Conservation (phyloP, 2,888 invertebrate species). For the Drosophila meridiana region DNA sequence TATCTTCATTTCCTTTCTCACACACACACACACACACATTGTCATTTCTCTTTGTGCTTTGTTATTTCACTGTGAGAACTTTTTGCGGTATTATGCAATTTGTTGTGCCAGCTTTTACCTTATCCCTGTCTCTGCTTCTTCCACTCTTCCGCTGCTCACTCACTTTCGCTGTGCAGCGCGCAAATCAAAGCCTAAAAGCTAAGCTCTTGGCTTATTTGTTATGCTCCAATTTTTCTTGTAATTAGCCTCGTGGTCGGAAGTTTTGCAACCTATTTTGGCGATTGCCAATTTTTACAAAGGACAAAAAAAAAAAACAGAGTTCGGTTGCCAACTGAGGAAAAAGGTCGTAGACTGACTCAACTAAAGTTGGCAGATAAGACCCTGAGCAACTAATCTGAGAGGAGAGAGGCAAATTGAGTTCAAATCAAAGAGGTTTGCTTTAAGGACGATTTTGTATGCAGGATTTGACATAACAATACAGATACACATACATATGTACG, state of each 20-base stretch:
- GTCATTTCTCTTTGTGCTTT: conserved; percentile 29
- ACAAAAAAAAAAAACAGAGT: conserved; percentile 1
- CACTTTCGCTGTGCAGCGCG: conserved; percentile 36
- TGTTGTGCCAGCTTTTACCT: conserved; percentile 23
- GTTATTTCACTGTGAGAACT: conserved; percentile 47
- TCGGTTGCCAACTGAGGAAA: too few relatives aligned
- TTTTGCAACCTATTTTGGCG: conserved; percentile 30
- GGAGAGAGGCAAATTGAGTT: too few relatives aligned
- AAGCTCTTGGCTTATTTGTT: conserved; percentile 43
- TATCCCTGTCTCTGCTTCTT: not conserved
- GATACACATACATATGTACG: too few relatives aligned
- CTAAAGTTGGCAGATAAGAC: too few relatives aligned
- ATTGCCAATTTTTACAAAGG: conserved; percentile 43
- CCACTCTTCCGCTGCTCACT: conserved; percentile 13
- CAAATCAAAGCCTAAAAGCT: conserved; percentile 31
- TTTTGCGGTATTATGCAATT: conserved; percentile 49
- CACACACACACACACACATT: conserved; percentile 7
- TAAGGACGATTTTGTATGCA: too few relatives aligned
- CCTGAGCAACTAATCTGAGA: too few relatives aligned
- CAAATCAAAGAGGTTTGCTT: too few relatives aligned
- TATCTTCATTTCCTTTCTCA: conserved; percentile 46
- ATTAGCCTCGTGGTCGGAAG: conserved; percentile 47
- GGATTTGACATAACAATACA: too few relatives aligned
- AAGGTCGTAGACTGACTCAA: too few relatives aligned
- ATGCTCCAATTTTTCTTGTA: conserved; percentile 53